phyloP scores from a whole-genome alignment of 2,888 invertebrate genomes.

The Malthinus seriepunctatus region DNA sequence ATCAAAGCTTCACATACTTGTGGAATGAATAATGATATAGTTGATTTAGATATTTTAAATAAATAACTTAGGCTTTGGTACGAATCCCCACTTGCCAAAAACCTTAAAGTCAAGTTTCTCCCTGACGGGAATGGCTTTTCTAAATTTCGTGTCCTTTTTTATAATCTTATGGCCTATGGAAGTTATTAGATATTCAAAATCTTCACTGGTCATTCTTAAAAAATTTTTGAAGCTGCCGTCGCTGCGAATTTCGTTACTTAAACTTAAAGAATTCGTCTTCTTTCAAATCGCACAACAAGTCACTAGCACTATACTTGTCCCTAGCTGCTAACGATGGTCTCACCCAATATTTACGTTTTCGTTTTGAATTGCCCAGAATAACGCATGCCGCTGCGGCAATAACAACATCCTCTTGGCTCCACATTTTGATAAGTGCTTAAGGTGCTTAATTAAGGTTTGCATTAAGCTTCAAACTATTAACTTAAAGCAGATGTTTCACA shows the following conservation, averaged over 20 bases:
- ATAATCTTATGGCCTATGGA: neutral
- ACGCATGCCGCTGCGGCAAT: constrained; percentile 8
- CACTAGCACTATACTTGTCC: neutral
- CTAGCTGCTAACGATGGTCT: neutral
- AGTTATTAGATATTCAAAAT: constrained; percentile 6
- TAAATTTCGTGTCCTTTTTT: neutral
- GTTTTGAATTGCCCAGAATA: neutral
- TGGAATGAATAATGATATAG: neutral
- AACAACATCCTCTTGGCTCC: constrained; percentile 2
- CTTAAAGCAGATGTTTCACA: no score
- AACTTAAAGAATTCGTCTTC: no score
- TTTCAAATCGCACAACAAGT: neutral
- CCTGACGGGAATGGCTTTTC: neutral
- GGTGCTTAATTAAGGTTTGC: no score
- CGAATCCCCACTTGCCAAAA: neutral
- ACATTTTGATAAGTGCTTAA: no score
- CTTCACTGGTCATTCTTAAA: constrained; percentile 3
- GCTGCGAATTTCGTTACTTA: neutral
- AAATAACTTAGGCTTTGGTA: neutral
- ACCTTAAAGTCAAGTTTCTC: neutral
- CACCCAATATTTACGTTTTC: neutral
- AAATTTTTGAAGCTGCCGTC: constrained; percentile 8
- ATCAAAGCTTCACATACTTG: neutral
- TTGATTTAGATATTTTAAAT: neutral
- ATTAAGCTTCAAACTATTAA: no score